Evolutionary conservation across 1,140 invertebrate genomes (phyloP).

Genomic region (Aphis gossypii): DNA sequence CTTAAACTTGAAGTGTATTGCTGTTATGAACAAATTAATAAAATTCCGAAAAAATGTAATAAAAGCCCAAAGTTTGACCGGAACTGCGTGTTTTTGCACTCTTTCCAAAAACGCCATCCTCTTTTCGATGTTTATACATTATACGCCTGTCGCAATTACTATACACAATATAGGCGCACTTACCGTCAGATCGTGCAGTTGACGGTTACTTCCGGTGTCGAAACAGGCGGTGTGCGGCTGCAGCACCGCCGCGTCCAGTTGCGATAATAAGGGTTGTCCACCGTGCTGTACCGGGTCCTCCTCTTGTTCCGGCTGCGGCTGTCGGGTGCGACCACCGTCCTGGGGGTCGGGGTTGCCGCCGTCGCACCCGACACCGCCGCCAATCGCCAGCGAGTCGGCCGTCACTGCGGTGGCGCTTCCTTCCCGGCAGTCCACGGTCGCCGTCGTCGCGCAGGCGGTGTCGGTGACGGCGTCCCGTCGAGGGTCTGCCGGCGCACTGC

Average conservation of each 20-base stretch:
- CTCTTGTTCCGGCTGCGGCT: neutral
- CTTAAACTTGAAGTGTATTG: neutral
- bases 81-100: neutral
- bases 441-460: neutral
- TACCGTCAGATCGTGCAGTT: conserved; percentile 38
- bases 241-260: neutral
- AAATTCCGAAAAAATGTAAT: neutral
- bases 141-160: neutral
- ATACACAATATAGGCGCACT: neutral
- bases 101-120: neutral
- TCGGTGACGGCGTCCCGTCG: neutral
- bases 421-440: too few species aligned
- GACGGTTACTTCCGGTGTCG: conserved; percentile 31
- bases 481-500: neutral
- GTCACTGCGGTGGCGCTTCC: neutral
- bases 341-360: neutral
- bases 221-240: conserved; percentile 44
- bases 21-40: too few species aligned
- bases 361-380: neutral
- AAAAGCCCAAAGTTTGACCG: neutral
- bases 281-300: neutral
- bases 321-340: neutral
- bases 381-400: neutral
- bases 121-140: neutral
- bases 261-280: neutral